phyloP scores from a whole-genome alignment of 1,140 invertebrate species.

The Drosophila saltans region DNA sequence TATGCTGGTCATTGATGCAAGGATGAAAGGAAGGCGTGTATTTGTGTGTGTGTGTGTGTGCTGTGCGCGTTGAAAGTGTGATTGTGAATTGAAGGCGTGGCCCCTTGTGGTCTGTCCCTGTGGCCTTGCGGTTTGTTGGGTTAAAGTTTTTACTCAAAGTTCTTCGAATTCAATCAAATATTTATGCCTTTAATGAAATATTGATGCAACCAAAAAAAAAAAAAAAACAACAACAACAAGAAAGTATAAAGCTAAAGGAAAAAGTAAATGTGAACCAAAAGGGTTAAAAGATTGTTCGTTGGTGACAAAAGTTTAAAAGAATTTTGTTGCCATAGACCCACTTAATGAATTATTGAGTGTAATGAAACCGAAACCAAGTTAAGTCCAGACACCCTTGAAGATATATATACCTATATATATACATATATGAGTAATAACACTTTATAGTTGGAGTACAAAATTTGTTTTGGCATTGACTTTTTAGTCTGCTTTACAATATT shows the following conservation, averaged over 20 bases:
- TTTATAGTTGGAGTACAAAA: too few relatives aligned
- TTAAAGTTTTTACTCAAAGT: neutral
- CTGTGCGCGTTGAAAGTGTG: conserved; percentile 1
- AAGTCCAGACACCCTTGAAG: too few relatives aligned
- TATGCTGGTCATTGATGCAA: conserved; percentile 42
- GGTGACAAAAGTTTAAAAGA: too few relatives aligned
- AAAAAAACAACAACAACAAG: neutral
- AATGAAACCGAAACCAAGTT: too few relatives aligned
- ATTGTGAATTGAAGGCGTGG: conserved; percentile 16
- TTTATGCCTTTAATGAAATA: conserved; percentile 9
- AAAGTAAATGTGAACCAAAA: neutral
- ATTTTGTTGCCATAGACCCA: too few relatives aligned
- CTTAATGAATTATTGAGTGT: too few relatives aligned
- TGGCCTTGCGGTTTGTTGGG: conserved; percentile 20
- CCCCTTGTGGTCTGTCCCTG: too few relatives aligned
- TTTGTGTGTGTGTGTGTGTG: neutral
- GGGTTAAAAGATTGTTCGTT: neutral
- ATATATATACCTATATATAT: too few relatives aligned
- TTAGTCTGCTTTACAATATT: too few relatives aligned
- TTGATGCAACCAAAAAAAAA: neutral
- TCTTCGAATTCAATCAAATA: conserved; percentile 12
- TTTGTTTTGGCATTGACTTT: too few relatives aligned
- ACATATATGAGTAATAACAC: too few relatives aligned
- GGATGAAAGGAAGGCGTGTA: neutral
- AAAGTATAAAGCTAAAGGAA: neutral